These are phyloP conservation scores for Heliconius erato DNA, from an alignment of 2,888 invertebrate species.

Conservation along the genomic window DNA sequence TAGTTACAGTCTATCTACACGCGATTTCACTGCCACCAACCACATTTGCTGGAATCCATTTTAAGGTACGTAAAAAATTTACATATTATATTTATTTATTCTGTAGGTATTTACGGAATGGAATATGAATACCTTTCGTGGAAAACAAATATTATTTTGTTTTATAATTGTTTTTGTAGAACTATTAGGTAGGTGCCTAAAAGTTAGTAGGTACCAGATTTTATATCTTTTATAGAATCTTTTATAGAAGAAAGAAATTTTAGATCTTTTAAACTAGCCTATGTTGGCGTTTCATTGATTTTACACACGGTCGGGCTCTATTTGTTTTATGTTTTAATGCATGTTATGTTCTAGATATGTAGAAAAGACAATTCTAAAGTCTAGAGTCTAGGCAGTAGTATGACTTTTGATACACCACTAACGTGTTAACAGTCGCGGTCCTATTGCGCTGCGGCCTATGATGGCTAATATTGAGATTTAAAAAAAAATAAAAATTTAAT, in stretches of 20 bases:
- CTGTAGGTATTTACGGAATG: background rate
- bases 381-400: too few relatives aligned
- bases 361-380: background rate
- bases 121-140: conserved; percentile 13
- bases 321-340: too few relatives aligned
- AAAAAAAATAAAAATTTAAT: too few relatives aligned
- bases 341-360: background rate
- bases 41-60: conserved; percentile 49
- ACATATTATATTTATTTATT: conserved; percentile 34
- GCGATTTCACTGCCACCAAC: conserved; percentile 64
- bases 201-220: too few relatives aligned
- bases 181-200: background rate
- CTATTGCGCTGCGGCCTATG: too few relatives aligned
- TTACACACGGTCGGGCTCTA: too few relatives aligned
- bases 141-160: conserved; percentile 18
- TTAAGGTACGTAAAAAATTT: conserved; percentile 42
- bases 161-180: conserved; percentile 8
- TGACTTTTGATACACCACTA: too few relatives aligned
- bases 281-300: too few relatives aligned
- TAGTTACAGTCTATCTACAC: conserved; percentile 76
- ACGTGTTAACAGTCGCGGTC: too few relatives aligned
- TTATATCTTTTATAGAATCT: too few relatives aligned
- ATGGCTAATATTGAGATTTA: too few relatives aligned
- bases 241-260: background rate
- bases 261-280: background rate